Conservation (phyloP, 2,888 invertebrate species). For the Plebejus argus region DNA sequence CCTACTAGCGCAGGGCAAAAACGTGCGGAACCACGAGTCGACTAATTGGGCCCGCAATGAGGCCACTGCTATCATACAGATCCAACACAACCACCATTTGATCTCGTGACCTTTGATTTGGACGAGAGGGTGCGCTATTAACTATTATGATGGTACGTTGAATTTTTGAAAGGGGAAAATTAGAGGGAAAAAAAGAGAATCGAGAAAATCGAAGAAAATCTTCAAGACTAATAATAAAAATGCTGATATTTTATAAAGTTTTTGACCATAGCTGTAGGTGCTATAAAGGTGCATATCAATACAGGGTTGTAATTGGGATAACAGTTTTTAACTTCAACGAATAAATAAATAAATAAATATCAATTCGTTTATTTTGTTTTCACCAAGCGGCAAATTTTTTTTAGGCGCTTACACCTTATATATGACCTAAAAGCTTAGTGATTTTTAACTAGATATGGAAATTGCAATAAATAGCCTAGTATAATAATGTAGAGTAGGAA, state of each 20-base stretch:
- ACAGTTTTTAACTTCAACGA: no score
- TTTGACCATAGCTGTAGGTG: no score
- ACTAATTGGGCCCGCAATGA: constrained; percentile 75
- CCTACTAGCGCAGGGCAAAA: constrained; percentile 72
- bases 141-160: not conserved
- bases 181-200: not conserved
- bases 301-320: no score
- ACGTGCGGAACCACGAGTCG: constrained; percentile 73
- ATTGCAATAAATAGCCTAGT: constrained; percentile 8
- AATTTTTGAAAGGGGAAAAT: not conserved
- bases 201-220: not conserved
- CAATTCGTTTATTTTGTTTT: no score
- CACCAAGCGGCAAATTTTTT: not conserved
- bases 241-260: no score
- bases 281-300: no score
- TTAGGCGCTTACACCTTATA: not conserved
- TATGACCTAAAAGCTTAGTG: not conserved
- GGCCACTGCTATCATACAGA: constrained; percentile 50
- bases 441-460: not conserved
- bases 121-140: not conserved
- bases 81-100: constrained; percentile 29
- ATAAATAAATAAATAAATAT: no score
- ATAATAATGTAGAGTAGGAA: constrained; percentile 10
- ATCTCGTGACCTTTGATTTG: constrained; percentile 22
- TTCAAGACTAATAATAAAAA: not conserved